phyloP scores from a whole-genome alignment of 2,113 vertebrate genomes.

The Cathartes aura region DNA sequence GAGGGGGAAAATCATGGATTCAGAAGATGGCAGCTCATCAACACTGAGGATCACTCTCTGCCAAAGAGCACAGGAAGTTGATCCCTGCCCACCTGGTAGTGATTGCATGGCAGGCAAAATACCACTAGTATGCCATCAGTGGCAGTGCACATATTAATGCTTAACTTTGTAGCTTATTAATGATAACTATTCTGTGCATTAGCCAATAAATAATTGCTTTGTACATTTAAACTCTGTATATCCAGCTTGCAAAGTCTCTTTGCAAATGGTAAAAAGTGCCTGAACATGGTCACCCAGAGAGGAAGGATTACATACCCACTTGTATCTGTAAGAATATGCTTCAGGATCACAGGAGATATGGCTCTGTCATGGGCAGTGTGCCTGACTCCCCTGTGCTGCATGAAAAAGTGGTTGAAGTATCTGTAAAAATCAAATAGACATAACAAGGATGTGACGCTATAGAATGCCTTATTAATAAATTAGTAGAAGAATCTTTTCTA shows the following conservation, averaged over 20 bases:
- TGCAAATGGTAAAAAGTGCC: background rate
- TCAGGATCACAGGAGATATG: background rate
- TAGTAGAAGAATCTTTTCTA: background rate
- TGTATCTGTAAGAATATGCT: background rate
- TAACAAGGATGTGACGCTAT: background rate
- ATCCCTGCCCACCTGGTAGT: background rate
- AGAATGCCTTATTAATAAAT: background rate
- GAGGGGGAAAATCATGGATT: background rate
- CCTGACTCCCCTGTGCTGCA: background rate
- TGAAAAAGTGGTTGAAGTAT: background rate
- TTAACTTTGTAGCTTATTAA: background rate
- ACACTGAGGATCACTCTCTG: background rate
- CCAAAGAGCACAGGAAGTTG: background rate
- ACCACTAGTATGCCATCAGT: background rate
- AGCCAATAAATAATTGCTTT: background rate
- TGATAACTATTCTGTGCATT: background rate
- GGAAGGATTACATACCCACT: background rate
- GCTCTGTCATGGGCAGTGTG: background rate
- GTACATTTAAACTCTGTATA: background rate
- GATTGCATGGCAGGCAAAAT: background rate
- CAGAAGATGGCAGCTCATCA: background rate
- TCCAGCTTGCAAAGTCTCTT: background rate
- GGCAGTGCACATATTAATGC: background rate
- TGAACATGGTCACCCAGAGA: background rate
- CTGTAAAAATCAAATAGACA: background rate